A percentile compares a stretch with the other conserved stretches of the same genome.
phyloP scores from a whole-genome alignment of 2,797 vertebrate genomes.

The Rhinophrynus dorsalis region DNA sequence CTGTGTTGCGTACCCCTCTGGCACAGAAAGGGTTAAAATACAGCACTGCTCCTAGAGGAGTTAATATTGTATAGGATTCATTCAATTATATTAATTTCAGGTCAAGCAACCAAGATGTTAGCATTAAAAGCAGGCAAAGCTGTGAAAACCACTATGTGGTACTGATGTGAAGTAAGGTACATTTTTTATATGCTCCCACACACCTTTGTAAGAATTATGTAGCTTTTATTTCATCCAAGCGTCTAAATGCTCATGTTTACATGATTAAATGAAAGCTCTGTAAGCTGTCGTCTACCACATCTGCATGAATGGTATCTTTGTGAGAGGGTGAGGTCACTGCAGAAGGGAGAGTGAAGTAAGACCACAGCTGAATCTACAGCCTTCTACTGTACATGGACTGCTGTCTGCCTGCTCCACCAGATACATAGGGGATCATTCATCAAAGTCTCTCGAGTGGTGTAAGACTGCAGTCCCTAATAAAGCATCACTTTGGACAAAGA shows the following conservation, averaged over 20 bases:
- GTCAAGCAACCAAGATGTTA: neutral
- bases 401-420: slow-evolving; percentile 31
- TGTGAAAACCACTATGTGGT: slow-evolving; percentile 3
- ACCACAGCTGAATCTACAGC: slow-evolving; percentile 86
- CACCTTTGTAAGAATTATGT: slow-evolving; percentile 57
- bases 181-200: slow-evolving; percentile 27
- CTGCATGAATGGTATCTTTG: slow-evolving; percentile 97
- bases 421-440: slow-evolving; percentile 44
- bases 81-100: neutral
- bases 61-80: neutral
- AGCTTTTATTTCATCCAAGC: slow-evolving; percentile 70
- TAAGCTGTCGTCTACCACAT: slow-evolving; percentile 77
- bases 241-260: slow-evolving; percentile 82
- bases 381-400: slow-evolving; percentile 38
- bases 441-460: slow-evolving; percentile 21
- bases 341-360: slow-evolving; percentile 89
- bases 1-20: too few species aligned
- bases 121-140: neutral
- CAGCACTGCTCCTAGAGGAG: neutral
- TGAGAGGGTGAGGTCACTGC: slow-evolving; percentile 90
- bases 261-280: slow-evolving; percentile 88
- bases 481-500: neutral
- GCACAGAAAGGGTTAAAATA: too few species aligned
- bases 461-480: neutral
- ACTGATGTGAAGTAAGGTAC: slow-evolving; percentile 15